Conservation (phyloP, 1,140 invertebrate species). For the Solenopsis fugax region DNA sequence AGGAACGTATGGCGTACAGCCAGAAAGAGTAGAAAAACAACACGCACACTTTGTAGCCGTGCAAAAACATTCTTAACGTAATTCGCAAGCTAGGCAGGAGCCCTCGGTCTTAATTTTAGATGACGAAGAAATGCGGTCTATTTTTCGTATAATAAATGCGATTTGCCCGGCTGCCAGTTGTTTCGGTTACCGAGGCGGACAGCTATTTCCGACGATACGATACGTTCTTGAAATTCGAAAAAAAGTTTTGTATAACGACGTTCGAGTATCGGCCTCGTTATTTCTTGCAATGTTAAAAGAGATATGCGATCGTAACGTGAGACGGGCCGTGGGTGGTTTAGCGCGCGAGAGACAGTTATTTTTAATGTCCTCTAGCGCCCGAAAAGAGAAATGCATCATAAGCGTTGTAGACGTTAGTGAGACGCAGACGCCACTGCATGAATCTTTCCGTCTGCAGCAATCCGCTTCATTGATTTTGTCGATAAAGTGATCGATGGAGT, state of each 20-base stretch:
- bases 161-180: constrained; percentile 44
- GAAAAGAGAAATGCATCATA: constrained; percentile 61
- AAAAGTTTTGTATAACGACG: constrained; percentile 41
- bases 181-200: constrained; percentile 20
- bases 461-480: background rate
- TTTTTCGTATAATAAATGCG: constrained; percentile 67
- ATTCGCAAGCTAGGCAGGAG: constrained; percentile 27
- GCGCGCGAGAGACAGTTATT: constrained; percentile 70
- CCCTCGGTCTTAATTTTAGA: constrained; percentile 53
- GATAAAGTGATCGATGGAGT: background rate
- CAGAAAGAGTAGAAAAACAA: background rate
- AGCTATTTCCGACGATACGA: constrained; percentile 69
- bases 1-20: background rate
- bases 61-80: constrained; percentile 8
- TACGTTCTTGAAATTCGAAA: constrained; percentile 56
- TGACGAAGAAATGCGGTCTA: constrained; percentile 53
- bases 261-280: constrained; percentile 31
- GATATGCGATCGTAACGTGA: constrained; percentile 75
- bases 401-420: constrained; percentile 52
- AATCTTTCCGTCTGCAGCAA: background rate
- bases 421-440: background rate
- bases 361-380: constrained; percentile 71
- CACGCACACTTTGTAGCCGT: background rate
- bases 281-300: constrained; percentile 67
- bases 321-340: constrained; percentile 72